Evolutionary conservation across 2,113 vertebrate genomes (phyloP), one percentile per base, ranked within the genome.

Genomic region (Cynoglossus semilaevis): DNA sequence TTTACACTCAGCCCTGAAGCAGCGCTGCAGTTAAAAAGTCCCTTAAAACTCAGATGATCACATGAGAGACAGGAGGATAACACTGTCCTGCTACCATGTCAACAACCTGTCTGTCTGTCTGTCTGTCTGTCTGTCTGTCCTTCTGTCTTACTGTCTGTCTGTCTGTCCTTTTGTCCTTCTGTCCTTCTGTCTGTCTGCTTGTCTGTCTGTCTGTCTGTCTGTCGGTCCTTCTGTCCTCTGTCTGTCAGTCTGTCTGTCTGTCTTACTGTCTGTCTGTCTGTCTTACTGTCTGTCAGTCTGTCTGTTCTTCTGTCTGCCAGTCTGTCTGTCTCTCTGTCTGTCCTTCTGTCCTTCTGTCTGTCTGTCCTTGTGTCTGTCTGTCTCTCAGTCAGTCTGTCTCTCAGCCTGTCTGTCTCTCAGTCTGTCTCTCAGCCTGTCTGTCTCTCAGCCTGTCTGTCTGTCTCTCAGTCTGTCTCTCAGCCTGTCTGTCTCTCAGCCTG

Each of bases 11-110:
- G 88, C 87, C 79, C 67, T 86, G 88, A 88, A 90, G 87, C 86
- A 79, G 64, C 22, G 58, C 63, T 58, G 88, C 85, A 78, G 84
- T 84, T 86, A 72, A 89, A 90, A 89, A 86, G 80, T 81, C 74
- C 67, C 80, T 85, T 88, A 85, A 90, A 90, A 87, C 86, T 88
- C 79, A 81, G 85, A 76, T 74, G 85, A 89, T 89, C 88, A 90
- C 86, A 88, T 61, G 86, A 84, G 81, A 79, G 78, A 79, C 82
- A 55, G 81, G 76, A 74, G 86, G 85, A 90, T 91, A 82, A 89
- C 81, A 78, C 87, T 72, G 78, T 85, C 80, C 88, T 86, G 64
- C 81, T 58, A 72, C 62, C 34, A 69, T 77, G 86, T 83, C 85
- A 87, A 90, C 86, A 86, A 4, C 22, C 4, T 80, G 49, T 51